Percentiles rank a stretch among this genome's conserved stretches.
These are phyloP conservation scores for Chaetodon trifascialis DNA, from an alignment of 2,113 vertebrate species.

Conservation along the genomic window DNA sequence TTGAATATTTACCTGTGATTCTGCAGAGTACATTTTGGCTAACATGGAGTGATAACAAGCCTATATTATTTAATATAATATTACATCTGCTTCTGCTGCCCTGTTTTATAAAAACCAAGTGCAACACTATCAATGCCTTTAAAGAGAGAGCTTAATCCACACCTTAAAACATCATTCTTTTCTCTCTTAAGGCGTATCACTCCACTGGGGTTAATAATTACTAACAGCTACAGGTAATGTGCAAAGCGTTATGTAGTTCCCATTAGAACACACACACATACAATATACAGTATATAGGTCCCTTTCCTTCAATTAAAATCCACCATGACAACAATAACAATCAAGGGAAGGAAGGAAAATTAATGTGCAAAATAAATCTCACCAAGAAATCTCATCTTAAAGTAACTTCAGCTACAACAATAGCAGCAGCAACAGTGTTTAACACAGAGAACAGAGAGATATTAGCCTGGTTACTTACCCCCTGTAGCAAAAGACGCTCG, in stretches of 20 bases:
- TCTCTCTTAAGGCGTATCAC: not conserved
- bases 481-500: conserved; percentile 17
- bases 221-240: not conserved
- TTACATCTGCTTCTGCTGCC: not conserved
- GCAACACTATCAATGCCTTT: not conserved
- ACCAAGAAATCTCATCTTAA: not conserved
- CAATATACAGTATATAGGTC: not conserved
- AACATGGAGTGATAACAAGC: no score
- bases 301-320: not conserved
- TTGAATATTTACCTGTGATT: no score
- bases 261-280: not conserved
- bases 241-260: not conserved
- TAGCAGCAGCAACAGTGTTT: conserved; percentile 3
- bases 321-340: not conserved
- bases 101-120: not conserved
- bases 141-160: not conserved
- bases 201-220: not conserved
- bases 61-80: no score
- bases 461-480: conserved; percentile 39
- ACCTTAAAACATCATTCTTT: not conserved
- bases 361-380: not conserved
- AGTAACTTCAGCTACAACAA: not conserved
- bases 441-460: conserved; percentile 16
- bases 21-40: no score
- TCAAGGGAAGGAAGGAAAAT: not conserved